Evolutionary conservation across 2,113 vertebrate genomes (phyloP), one percentile per base, ranked within the genome.

Genomic region (Hippocampus mohnikei): DNA sequence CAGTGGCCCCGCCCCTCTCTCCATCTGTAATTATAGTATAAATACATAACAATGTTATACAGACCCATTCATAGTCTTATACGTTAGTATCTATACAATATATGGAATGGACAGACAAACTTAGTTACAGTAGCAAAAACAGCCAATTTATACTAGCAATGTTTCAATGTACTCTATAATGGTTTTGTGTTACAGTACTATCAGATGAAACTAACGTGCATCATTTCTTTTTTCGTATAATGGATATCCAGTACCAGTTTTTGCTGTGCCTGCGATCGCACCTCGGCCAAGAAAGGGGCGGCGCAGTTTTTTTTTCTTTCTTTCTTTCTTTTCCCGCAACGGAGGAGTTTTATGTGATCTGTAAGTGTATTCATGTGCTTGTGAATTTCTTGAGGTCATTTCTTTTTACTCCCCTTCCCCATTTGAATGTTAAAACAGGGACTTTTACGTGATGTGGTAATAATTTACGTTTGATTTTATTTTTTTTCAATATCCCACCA

Each of bases 181-280:
- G 91, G 88, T 93, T 93, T 93, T 93, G 90, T 92, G 92, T 93
- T 93, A 89, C 91, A 93, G 92, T 91, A 89, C 80, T 90, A 88
- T 90, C 90, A 88, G 83, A 88, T 90, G 73, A 89, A 91, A 88
- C 89, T 90, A 92, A 91, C 73, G 90, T 91, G 88, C 91, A 88
- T 86, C 89, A 88, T 85, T 89, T 82, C 89, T 91, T 91, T 92
- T 90, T 87, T 91, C 42, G 63, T 65, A 65, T 65, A 65, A 46
- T 65, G 61, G 84, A 91, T 89, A 91, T 91, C 88, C 88, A 92
- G 90, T 89, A 85, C 83, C 86, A 84, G 67, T 91, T 91, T 89
- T 89, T 89, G 78, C 90, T 88, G 91, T 91, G 91, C 83, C 90
- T 91, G 91, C 83, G 85, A 80, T 79, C n/a, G 85, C 56, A 87